Evolutionary conservation across 2,888 invertebrate genomes (phyloP), one percentile per base, ranked within the genome.

Genomic region (Pyrocoelia pectoralis): DNA sequence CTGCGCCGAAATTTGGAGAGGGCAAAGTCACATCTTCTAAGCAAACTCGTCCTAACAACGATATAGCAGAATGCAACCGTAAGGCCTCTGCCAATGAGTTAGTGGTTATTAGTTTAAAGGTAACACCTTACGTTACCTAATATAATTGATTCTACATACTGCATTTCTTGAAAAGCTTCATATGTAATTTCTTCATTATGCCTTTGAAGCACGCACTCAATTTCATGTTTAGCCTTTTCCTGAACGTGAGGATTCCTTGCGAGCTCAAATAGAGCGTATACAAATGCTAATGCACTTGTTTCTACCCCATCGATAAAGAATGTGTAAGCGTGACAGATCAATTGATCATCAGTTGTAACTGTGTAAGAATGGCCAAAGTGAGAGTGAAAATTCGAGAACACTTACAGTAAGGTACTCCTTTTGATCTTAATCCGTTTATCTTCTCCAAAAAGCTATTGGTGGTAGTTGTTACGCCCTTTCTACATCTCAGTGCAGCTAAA

Each of bases 291-390:
- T 0, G 82, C 80, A n/a, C 82, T 82, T 0, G 84, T 84, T 68
- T 84, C 83, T 66, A 80, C 83, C 1, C 84, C 84, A 40, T 84
- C 84, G 1, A 79, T 41, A 63, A 82, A 83, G 63, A 82, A 82
- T 0, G 83, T 77, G 1, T 82, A 69, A 2, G 78, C 72, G 43
- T 83, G 80, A 0, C 82, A 77, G 0, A 74, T 56, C 33, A 83
- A 67, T 0, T 77, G 69, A 1, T 72, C 72, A 15, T 80, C 67
- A 1, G 56, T 66, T 56, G 13, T 10, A 14, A 24, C 62, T 62
- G 24, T 24, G 6, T 3, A 6, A 24, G 6, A 24, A 6, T 24
- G n/a, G n/a, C n/a, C n/a, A 18, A 46, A 48, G 28, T 14, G 24
- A 6, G 3, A 24, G 24, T 24, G 24, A 24, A 24, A 24, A 24